Conservation (phyloP, 2,888 invertebrate species). For the Netelia inedita region DNA sequence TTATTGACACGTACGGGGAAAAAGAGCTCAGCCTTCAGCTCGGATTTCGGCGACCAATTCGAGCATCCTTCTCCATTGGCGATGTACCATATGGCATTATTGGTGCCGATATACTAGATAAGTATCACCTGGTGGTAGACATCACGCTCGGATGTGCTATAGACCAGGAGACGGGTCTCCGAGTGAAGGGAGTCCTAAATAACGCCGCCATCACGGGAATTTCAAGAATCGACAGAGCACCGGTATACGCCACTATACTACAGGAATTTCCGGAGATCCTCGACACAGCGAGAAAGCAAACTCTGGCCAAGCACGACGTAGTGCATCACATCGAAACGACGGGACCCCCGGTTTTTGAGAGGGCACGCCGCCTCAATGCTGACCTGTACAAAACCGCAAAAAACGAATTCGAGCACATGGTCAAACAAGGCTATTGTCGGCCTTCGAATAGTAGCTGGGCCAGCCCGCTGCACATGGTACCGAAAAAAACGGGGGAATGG, state of each 20-base stretch:
- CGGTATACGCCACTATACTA: constrained; percentile 11
- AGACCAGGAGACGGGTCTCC: constrained; percentile 14
- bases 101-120: constrained; percentile 64
- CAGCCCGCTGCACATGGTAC: constrained; percentile 75
- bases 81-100: constrained; percentile 60
- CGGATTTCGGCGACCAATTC: constrained; percentile 62
- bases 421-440: too few species aligned
- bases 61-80: constrained; percentile 66
- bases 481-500: constrained; percentile 74
- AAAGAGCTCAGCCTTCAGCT: constrained; percentile 54
- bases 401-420: too few species aligned
- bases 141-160: constrained; percentile 15
- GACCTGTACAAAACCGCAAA: too few species aligned
- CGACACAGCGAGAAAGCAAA: neutral
- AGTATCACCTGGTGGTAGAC: constrained; percentile 10
- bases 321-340: neutral
- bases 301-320: constrained; percentile 43
- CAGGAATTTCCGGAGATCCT: constrained; percentile 57
- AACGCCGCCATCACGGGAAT: constrained; percentile 23
- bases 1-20: constrained; percentile 66
- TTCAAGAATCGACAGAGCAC: constrained; percentile 5
- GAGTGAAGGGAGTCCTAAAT: constrained; percentile 5
- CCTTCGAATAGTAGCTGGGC: constrained; percentile 27
- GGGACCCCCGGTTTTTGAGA: too few species aligned
- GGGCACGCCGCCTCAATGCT: too few species aligned